Evolutionary conservation across 2,888 invertebrate genomes (phyloP).

Genomic region (Sympetrum striolatum): DNA sequence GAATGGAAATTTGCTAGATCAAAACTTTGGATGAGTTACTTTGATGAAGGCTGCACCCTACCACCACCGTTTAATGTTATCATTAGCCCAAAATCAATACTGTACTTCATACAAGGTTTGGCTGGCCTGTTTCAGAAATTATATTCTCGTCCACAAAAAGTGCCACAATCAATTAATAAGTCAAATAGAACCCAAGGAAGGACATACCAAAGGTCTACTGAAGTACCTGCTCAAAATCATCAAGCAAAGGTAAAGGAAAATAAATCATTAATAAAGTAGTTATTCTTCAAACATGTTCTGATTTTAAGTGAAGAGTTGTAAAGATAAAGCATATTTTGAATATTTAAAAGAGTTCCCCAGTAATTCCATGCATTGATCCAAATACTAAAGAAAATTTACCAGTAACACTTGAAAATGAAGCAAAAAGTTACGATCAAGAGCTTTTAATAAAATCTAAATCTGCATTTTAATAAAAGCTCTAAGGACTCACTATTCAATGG

Average conservation of each 20-base stretch:
- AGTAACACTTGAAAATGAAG: no score
- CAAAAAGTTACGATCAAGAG: no score
- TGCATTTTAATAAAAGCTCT: no score
- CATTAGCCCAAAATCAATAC: slow-evolving; percentile 62
- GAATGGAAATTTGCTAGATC: slow-evolving; percentile 67
- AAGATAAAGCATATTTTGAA: no score
- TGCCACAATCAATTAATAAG: background rate
- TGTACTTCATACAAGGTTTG: slow-evolving; percentile 52
- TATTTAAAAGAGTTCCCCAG: no score
- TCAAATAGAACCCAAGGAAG: background rate
- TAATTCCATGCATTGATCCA: no score
- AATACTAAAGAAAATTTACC: no score
- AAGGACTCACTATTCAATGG: no score
- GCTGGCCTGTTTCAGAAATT: slow-evolving; percentile 47
- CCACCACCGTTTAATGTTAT: slow-evolving; percentile 65
- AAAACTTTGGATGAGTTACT: slow-evolving; percentile 66
- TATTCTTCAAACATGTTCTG: no score
- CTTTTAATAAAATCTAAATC: no score
- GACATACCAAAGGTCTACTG: background rate
- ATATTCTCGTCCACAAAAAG: slow-evolving; percentile 45
- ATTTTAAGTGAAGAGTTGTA: no score
- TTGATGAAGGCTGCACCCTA: slow-evolving; percentile 64
- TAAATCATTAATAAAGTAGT: no score
- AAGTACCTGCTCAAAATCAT: background rate
- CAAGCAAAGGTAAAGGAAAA: background rate